A percentile compares a stretch with the other conserved stretches of the same genome.
phyloP scores from a whole-genome alignment of 2,797 vertebrate species.

The Syngnathus acus region DNA sequence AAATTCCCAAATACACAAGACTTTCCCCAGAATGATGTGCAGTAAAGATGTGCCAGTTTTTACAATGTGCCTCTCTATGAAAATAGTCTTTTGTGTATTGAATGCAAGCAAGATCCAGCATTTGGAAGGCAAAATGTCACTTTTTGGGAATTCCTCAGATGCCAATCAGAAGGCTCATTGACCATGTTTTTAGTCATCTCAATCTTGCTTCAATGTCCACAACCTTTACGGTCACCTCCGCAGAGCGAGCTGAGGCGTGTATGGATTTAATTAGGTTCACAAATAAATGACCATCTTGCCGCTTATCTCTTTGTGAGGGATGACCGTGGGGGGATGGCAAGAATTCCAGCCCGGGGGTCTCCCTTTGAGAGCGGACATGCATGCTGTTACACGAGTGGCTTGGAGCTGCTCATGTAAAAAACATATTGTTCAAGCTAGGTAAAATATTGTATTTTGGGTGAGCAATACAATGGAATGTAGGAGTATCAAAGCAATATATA shows the following conservation, averaged over 20 bases:
- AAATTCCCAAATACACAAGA: too few relatives aligned
- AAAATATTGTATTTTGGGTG: background rate
- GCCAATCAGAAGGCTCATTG: background rate
- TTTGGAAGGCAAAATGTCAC: background rate
- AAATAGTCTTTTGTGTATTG: background rate
- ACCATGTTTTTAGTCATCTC: too few relatives aligned
- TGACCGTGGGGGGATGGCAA: background rate
- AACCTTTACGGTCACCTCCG: background rate
- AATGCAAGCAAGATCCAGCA: background rate
- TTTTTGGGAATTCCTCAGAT: background rate
- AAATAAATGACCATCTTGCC: conserved; percentile 51
- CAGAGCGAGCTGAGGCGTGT: conserved; percentile 16
- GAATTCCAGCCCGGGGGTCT: background rate
- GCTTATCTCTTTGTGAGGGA: conserved; percentile 11
- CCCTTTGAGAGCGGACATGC: conserved; percentile 10
- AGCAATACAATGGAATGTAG: background rate
- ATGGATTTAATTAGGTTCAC: conserved; percentile 55
- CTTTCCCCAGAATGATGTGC: too few relatives aligned
- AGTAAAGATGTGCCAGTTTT: too few relatives aligned
- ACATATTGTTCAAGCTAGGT: background rate
- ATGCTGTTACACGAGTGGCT: background rate
- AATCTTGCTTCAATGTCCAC: background rate
- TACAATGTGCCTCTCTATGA: too few relatives aligned
- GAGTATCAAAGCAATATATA: background rate
- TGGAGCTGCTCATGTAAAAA: background rate